Evolutionary conservation across 2,888 invertebrate species (phyloP), one percentile per base, ranked within the genome.

Genomic region (Litoditis marina): DNA sequence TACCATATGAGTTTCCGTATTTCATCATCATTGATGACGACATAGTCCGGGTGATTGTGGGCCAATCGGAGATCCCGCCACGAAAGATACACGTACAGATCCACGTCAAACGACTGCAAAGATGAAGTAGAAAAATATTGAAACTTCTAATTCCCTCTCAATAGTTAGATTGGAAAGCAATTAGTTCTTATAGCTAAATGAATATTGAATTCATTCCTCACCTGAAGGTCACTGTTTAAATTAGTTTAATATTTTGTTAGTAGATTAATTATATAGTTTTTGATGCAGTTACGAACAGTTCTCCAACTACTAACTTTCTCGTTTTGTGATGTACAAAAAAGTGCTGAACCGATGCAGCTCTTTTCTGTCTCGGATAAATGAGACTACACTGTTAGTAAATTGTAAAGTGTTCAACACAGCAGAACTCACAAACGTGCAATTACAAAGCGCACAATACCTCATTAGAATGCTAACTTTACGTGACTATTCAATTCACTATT

Each of bases 101-200:
- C 80, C 39, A 77, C 79, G 60, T 80, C 80, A 60, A 80, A 80
- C 11, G 78, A 73, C 79, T 78, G 67, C 66, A 73, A n/a, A n/a
- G n/a, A 72, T 13, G 28, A 27, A 25, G 13, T 3, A 3, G 5
- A 50, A 50, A n/a, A 28, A 3, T 6, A 25, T 11, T 5, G n/a
- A 50, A 27, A 11, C n/a, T 50, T 4, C 32, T 32, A 19, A 39
- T 19, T 2, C 16, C 6, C 19, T 6, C n/a, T 47, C 13, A 16
- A n/a, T n/a, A n/a, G n/a, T n/a, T n/a, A n/a, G 16, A 11, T 36
- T 36, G 11, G 16, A 36, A 36, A 13, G 36, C 16, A 36, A 13
- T 36, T 36, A 13, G 11, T 36, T 36, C 36, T 36, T 36, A 11
- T 36, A 36, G 16, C 16, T 16, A 36, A 36, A 36, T 36, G 36